Evolutionary conservation across 2,888 invertebrate species (phyloP), one percentile per base, ranked within the genome.

Genomic region (Drosophila cognata): DNA sequence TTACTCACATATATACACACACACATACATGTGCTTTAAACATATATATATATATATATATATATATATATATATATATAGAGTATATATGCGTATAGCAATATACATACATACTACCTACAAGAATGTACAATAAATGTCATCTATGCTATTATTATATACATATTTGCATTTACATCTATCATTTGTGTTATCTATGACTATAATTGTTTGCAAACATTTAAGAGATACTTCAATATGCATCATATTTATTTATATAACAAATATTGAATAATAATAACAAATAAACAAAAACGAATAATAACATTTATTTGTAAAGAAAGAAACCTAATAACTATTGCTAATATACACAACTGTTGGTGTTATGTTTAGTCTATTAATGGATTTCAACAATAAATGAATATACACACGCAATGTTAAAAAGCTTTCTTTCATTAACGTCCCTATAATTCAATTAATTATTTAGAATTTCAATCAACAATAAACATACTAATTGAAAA

Each of bases 261-360:
- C 21, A 43, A 69, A 69, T 75, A 80, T 59, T 59, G 8, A 38
- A 28, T 52, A 62, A 62, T 43, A 55, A 76, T 36, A 67, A 48
- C 41, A 36, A 68, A 36, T 36, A 46, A 55, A 46, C 31, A 50
- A 35, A 28, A 36, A 35, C 31, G 8, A 73, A 59, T 57, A 70
- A 58, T 43, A 58, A 59, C 55, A 74, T 28, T 59, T 70, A 59
- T 71, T 82, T 79, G 83, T 71, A 70, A 70, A 63, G 46, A 62
- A 74, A 58, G 52, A 46, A 69, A 72, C 66, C 60, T 75, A 70
- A 85, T 63, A 86, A 86, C 84, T 89, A 90, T 71, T 84, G 77
- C 89, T 88, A 85, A 84, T 90, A 90, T 90, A 91, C 82, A 89
- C 87, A 89, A 91, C 87, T 92, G 90, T 92, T 92, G 89, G 88